Percentiles rank a stretch among this genome's conserved stretches.
phyloP scores from a whole-genome alignment of 1,140 invertebrate genomes.

The Trichonephila clavata region DNA sequence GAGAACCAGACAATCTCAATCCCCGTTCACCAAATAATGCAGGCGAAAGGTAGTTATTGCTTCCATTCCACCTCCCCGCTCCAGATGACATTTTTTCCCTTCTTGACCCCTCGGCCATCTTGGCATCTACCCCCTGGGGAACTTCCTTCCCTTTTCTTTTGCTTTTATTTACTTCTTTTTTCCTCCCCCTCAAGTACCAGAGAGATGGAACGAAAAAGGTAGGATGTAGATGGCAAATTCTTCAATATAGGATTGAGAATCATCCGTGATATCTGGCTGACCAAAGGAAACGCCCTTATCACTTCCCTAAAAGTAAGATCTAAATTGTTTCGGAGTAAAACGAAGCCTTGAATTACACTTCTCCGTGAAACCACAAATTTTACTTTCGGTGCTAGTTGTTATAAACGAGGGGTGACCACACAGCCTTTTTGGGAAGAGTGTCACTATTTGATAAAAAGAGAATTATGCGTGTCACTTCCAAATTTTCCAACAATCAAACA shows the following conservation, averaged over 20 bases:
- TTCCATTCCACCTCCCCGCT: background rate
- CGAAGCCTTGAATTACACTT: background rate
- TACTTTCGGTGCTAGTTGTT: too few species aligned
- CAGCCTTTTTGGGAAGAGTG: too few species aligned
- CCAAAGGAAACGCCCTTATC: background rate
- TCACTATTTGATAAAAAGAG: too few species aligned
- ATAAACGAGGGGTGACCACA: too few species aligned
- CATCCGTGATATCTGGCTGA: background rate
- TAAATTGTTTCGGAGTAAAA: background rate
- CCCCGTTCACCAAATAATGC: background rate
- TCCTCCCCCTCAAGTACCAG: background rate
- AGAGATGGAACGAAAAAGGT: background rate
- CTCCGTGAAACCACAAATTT: too few species aligned
- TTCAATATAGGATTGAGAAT: background rate
- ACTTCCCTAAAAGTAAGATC: background rate
- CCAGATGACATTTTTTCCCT: slow-evolving; percentile 22
- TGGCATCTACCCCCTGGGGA: background rate
- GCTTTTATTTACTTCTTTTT: background rate
- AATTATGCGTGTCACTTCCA: too few species aligned
- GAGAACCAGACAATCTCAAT: background rate
- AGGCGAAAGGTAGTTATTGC: background rate
- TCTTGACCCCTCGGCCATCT: background rate
- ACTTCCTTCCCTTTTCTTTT: background rate
- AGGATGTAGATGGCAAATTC: background rate
- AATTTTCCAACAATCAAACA: too few species aligned